Conservation (phyloP, 2,797 vertebrate genomes). For the Melanotaenia nigrans region DNA sequence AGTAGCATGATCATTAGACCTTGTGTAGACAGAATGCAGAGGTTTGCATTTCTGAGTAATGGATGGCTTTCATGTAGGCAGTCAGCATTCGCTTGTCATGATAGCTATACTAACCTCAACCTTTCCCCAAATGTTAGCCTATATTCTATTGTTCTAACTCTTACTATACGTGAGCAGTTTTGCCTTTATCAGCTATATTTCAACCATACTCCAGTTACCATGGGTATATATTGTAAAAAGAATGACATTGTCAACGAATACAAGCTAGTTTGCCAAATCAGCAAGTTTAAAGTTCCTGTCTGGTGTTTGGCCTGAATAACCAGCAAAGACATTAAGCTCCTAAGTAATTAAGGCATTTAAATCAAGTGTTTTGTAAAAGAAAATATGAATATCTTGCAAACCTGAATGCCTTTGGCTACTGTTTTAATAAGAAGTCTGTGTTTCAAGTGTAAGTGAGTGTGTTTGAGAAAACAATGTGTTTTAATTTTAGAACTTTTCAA, state of each 20-base stretch:
- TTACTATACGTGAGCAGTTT: not conserved
- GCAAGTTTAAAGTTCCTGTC: not conserved
- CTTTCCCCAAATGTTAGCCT: not conserved
- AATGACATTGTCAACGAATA: not conserved
- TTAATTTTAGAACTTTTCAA: slow-evolving; percentile 56
- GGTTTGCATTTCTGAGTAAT: not conserved
- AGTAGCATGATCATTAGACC: not conserved
- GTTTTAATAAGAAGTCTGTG: not conserved
- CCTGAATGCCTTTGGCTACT: not conserved
- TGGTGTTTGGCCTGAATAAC: not conserved
- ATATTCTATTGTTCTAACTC: not conserved
- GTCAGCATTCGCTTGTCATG: not conserved
- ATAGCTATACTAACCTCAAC: not conserved
- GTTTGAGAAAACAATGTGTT: slow-evolving; percentile 3
- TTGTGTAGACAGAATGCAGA: not conserved
- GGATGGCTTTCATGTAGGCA: not conserved
- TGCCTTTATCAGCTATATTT: not conserved
- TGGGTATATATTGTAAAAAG: slow-evolving; percentile 7
- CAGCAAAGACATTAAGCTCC: not conserved
- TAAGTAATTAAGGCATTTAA: slow-evolving; percentile 5
- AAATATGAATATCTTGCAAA: not conserved
- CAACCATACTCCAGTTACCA: not conserved
- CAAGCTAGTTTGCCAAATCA: not conserved
- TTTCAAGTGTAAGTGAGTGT: not conserved
- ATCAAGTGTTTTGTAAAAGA: not conserved